Conservation (phyloP, 2,113 vertebrate genomes). For the Sinocyclocheilus maitianheensis region DNA sequence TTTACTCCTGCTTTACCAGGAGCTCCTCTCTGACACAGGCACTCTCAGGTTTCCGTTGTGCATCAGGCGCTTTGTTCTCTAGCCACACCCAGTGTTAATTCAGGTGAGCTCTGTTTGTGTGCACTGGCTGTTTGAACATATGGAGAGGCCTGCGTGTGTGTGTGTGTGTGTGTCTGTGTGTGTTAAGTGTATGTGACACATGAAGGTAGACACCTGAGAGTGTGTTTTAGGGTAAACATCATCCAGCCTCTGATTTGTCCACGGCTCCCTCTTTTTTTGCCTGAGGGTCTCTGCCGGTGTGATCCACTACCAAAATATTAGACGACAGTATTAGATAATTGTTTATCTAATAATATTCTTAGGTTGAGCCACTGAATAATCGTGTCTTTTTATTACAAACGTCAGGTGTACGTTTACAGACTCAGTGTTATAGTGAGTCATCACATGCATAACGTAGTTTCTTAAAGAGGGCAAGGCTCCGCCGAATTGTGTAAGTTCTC, state of each 20-base stretch:
- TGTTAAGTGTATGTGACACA: neutral
- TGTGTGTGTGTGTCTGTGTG: constrained; percentile 8
- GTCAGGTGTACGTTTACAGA: constrained; percentile 10
- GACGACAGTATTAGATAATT: neutral
- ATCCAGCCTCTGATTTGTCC: constrained; percentile 33
- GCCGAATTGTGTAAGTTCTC: constrained; percentile 13
- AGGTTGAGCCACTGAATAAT: neutral
- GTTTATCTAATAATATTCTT: neutral
- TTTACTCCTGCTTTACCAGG: constrained; percentile 39
- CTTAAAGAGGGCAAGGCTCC: constrained; percentile 25
- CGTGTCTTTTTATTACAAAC: neutral
- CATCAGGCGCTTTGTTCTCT: constrained; percentile 52
- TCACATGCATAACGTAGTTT: constrained; percentile 19
- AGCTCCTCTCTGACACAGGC: constrained; percentile 43
- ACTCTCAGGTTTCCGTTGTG: constrained; percentile 53
- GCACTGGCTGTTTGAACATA: constrained; percentile 21
- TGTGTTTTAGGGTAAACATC: constrained; percentile 61
- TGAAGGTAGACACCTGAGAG: constrained; percentile 50
- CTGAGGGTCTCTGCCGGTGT: neutral
- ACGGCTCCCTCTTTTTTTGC: neutral
- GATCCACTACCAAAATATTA: neutral
- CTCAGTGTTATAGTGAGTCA: neutral
- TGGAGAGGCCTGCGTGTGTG: constrained; percentile 29
- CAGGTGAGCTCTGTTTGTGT: constrained; percentile 51
- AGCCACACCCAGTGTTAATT: constrained; percentile 64